phyloP scores from a whole-genome alignment of 2,797 vertebrate species.

The Poeciliopsis infans region DNA sequence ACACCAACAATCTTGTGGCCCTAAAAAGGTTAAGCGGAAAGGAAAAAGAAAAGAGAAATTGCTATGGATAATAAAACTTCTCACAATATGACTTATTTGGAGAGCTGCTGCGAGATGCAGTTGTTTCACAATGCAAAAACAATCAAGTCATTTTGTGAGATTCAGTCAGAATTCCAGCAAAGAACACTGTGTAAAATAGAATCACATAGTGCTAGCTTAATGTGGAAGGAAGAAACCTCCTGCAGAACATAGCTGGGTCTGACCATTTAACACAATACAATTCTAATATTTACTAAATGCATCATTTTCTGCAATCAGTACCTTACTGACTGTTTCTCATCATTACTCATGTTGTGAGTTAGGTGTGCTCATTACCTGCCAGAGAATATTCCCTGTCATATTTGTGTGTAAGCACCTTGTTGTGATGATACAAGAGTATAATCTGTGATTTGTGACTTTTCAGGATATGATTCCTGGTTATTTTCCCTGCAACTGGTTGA shows the following conservation, averaged over 20 bases:
- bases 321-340: background rate
- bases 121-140: background rate
- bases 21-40: background rate
- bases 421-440: constrained; percentile 31
- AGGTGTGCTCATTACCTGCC: constrained; percentile 2
- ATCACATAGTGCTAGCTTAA: background rate
- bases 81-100: background rate
- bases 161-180: background rate
- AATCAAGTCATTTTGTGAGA: background rate
- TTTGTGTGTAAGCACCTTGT: constrained; percentile 17
- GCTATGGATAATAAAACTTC: background rate
- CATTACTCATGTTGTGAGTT: background rate
- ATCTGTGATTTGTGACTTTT: constrained; percentile 39
- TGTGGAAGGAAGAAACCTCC: background rate
- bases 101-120: background rate
- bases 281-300: constrained; percentile 2
- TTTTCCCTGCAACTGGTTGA: constrained; percentile 30
- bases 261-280: constrained; percentile 5
- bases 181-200: background rate
- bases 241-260: background rate
- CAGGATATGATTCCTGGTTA: constrained; percentile 33
- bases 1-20: background rate
- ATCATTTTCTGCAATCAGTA: background rate
- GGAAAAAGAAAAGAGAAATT: background rate
- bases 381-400: background rate